Evolutionary conservation across 2,888 invertebrate species (phyloP).

Genomic region (Dioctria linearis): DNA sequence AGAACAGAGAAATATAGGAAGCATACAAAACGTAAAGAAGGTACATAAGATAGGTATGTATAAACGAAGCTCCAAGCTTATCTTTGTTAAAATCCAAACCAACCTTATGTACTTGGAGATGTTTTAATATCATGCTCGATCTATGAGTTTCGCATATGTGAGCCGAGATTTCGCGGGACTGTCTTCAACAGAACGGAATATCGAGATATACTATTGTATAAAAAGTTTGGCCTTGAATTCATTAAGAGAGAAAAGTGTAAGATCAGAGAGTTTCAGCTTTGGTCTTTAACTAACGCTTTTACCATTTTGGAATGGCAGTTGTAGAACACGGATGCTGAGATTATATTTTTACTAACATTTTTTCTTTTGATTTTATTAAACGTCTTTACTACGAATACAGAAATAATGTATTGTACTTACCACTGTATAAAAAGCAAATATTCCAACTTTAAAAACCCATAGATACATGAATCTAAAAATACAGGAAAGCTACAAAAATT

Average conservation of each 20-base stretch:
- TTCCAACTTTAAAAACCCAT: no score
- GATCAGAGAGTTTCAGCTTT: conserved; percentile 16
- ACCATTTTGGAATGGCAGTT: conserved; percentile 13
- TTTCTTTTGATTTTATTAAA: not conserved
- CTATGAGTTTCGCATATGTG: conserved; percentile 27
- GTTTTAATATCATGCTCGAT: conserved; percentile 19
- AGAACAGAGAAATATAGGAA: conserved; percentile 41
- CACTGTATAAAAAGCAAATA: no score
- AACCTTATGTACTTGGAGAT: conserved; percentile 34
- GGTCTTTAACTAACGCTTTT: conserved; percentile 22
- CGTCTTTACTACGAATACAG: not conserved
- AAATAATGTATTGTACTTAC: no score
- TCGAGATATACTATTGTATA: conserved; percentile 19
- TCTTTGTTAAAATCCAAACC: conserved; percentile 44
- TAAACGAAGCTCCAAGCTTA: conserved; percentile 23
- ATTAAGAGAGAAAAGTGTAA: conserved; percentile 36
- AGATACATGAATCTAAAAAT: not conserved
- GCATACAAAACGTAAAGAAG: conserved; percentile 39
- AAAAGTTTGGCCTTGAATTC: conserved; percentile 51
- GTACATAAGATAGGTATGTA: not conserved
- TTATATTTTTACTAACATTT: not conserved
- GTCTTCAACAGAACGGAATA: not conserved
- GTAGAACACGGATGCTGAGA: not conserved
- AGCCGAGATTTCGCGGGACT: not conserved
- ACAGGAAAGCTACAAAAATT: conserved; percentile 22